Evolutionary conservation across 1,140 invertebrate species (phyloP).

Genomic region (Zophobas atratus): DNA sequence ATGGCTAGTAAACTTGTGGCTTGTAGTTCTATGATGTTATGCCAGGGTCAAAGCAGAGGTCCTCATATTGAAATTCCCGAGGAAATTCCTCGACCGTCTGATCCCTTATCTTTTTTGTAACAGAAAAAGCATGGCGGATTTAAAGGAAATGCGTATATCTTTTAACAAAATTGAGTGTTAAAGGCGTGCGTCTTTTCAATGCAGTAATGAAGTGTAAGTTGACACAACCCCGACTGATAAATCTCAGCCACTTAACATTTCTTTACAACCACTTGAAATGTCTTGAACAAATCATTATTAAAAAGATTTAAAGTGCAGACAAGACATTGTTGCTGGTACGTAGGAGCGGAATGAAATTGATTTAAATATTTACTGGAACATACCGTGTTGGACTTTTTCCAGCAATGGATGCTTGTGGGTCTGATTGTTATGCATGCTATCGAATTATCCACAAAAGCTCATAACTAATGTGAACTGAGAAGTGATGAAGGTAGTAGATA

Average conservation of each 20-base stretch:
- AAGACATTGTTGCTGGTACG: conserved; percentile 47
- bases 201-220: conserved; percentile 46
- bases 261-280: conserved; percentile 49
- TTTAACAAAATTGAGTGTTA: conserved; percentile 39
- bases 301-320: conserved; percentile 45
- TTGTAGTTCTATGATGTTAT: not conserved
- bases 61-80: conserved; percentile 22
- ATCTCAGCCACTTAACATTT: conserved; percentile 51
- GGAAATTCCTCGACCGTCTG: conserved; percentile 15
- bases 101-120: conserved; percentile 30
- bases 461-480: not conserved
- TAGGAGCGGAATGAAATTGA: conserved; percentile 51
- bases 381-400: not conserved
- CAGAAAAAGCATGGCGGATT: not conserved
- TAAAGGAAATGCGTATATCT: conserved; percentile 20
- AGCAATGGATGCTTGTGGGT: not conserved
- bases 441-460: conserved; percentile 47
- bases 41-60: conserved; percentile 16
- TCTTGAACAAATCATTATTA: conserved; percentile 47
- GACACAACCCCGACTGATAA: conserved; percentile 38
- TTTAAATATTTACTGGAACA: conserved; percentile 29
- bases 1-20: not conserved
- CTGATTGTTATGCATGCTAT: not conserved
- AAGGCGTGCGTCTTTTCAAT: not conserved
- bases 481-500: conserved; percentile 2